A percentile compares a stretch with the other conserved stretches of the same genome.
Conservation (phyloP, 1,140 invertebrate genomes). For the Drosophila azteca region DNA sequence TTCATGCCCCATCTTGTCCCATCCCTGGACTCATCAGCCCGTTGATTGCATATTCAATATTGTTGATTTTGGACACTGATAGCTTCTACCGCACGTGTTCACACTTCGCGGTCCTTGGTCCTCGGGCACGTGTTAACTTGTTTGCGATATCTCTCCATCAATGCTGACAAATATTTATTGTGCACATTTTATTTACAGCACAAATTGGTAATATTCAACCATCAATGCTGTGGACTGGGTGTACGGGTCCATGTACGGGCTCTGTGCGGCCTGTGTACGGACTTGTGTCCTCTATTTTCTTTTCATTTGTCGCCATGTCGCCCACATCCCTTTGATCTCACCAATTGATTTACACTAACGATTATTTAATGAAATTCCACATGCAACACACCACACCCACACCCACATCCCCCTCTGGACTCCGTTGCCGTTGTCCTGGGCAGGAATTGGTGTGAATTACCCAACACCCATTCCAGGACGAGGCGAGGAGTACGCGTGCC, state of each 20-base stretch:
- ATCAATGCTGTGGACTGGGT: not conserved
- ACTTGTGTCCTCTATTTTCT: slow-evolving; percentile 61
- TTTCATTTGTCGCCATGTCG: slow-evolving; percentile 79
- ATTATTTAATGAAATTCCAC: slow-evolving; percentile 80
- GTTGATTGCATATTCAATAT: slow-evolving; percentile 46
- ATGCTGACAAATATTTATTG: slow-evolving; percentile 64
- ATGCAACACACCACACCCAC: slow-evolving; percentile 1
- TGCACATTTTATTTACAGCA: slow-evolving; percentile 57
- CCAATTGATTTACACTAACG: slow-evolving; percentile 82
- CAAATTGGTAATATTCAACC: slow-evolving; percentile 70
- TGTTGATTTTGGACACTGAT: slow-evolving; percentile 77
- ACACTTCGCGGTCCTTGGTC: slow-evolving; percentile 64
- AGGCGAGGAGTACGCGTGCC: slow-evolving; percentile 36
- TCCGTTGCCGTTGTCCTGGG: slow-evolving; percentile 34
- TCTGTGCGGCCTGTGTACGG: slow-evolving; percentile 8
- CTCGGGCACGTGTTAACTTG: slow-evolving; percentile 54
- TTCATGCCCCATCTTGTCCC: too few species aligned
- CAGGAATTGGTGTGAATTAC: slow-evolving; percentile 74
- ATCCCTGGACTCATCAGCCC: not conserved
- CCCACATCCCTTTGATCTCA: slow-evolving; percentile 71
- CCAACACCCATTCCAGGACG: slow-evolving; percentile 40
- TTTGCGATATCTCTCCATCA: slow-evolving; percentile 60
- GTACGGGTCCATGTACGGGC: not conserved
- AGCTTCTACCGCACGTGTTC: slow-evolving; percentile 71
- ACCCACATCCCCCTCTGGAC: not conserved